Percentiles rank a stretch among this genome's conserved stretches.
phyloP scores from a whole-genome alignment of 2,797 vertebrate species.

The Botia kubotai region DNA sequence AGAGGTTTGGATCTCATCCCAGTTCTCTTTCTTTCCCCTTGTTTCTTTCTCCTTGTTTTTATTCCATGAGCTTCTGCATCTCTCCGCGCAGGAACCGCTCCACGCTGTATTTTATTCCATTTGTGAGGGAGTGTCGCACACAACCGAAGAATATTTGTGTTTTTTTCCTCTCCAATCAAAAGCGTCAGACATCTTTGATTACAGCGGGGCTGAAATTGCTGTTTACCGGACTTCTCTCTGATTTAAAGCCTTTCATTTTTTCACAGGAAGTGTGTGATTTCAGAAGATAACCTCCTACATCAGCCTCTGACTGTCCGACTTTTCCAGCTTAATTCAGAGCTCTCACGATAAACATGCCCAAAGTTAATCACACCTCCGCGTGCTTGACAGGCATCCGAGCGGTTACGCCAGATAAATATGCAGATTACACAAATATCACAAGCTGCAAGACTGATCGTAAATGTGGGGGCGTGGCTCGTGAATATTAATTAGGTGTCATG shows the following conservation, averaged over 20 bases:
- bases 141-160: slow-evolving; percentile 51
- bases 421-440: slow-evolving; percentile 10
- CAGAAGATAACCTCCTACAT: slow-evolving; percentile 54
- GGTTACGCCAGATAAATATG: slow-evolving; percentile 1
- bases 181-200: slow-evolving; percentile 65
- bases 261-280: slow-evolving; percentile 65
- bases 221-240: slow-evolving; percentile 54
- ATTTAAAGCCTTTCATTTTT: slow-evolving; percentile 62
- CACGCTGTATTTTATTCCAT: slow-evolving; percentile 59
- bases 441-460: background rate
- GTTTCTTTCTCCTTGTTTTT: slow-evolving; percentile 20
- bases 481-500: background rate
- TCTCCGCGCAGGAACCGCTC: slow-evolving; percentile 42
- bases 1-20: slow-evolving; percentile 55
- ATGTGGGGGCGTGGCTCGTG: background rate
- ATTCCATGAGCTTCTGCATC: slow-evolving; percentile 4
- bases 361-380: background rate
- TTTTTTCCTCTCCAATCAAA: slow-evolving; percentile 62
- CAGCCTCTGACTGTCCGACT: slow-evolving; percentile 32
- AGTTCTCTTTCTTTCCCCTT: slow-evolving; percentile 29
- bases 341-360: slow-evolving; percentile 22
- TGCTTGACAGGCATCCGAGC: background rate
- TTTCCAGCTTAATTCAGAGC: background rate
- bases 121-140: slow-evolving; percentile 45
- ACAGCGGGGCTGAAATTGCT: slow-evolving; percentile 62